phyloP scores from a whole-genome alignment of 2,113 vertebrate species.

The Pluvialis apricaria region DNA sequence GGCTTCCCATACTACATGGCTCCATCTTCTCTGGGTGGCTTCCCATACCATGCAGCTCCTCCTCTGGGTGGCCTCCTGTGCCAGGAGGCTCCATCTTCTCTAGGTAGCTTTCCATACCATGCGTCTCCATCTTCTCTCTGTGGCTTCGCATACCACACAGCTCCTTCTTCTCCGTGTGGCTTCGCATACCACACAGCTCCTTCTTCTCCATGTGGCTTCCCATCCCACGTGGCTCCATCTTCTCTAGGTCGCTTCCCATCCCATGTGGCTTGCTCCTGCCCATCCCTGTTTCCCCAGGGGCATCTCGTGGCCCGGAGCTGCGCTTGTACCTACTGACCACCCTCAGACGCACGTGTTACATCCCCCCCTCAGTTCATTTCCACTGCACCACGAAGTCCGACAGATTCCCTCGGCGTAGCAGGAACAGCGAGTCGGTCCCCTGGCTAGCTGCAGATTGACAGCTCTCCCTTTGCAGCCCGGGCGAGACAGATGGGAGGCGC shows the following conservation, averaged over 20 bases:
- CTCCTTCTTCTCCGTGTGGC: not conserved
- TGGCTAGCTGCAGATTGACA: not conserved
- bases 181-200: not conserved
- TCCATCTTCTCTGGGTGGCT: not conserved
- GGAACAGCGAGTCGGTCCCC: not conserved
- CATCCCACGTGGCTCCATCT: accelerated
- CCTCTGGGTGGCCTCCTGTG: not conserved
- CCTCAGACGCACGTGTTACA: accelerated
- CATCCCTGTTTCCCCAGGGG: not conserved
- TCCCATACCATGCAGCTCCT: not conserved
- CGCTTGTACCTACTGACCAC: not conserved
- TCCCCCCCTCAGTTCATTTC: not conserved
- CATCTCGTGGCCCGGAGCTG: not conserved
- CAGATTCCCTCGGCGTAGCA: not conserved
- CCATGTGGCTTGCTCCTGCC: not conserved
- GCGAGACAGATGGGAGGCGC: not conserved
- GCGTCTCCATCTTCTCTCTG: too few species aligned
- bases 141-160: too few species aligned
- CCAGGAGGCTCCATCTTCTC: not conserved
- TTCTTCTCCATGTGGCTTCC: not conserved
- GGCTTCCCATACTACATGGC: not conserved
- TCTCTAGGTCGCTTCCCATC: not conserved
- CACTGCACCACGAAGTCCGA: accelerated
- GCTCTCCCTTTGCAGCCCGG: not conserved
- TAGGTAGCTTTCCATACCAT: too few species aligned